Evolutionary conservation across 2,113 vertebrate genomes (phyloP).

Genomic region (Phylloscopus whistleri): DNA sequence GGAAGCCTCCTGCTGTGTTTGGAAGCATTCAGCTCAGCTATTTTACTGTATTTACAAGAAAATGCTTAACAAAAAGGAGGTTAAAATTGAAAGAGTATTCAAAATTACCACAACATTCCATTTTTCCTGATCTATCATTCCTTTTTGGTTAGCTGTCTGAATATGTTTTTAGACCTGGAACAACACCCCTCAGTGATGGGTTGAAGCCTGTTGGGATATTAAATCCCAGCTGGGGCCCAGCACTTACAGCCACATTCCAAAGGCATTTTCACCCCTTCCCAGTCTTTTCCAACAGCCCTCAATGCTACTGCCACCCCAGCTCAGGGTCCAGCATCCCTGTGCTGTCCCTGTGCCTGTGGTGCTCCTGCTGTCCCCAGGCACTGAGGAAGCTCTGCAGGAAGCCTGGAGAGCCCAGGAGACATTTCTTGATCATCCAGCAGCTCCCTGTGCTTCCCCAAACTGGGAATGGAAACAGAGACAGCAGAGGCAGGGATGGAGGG

Average conservation of each 20-base stretch:
- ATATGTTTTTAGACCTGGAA: background rate
- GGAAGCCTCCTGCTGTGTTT: background rate
- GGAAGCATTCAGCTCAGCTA: background rate
- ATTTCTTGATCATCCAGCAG: background rate
- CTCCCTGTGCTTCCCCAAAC: background rate
- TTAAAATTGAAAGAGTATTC: background rate
- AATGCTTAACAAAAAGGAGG: background rate
- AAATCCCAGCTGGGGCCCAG: background rate
- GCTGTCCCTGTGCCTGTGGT: background rate
- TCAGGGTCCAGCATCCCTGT: background rate
- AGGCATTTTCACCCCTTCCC: background rate
- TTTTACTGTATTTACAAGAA: background rate
- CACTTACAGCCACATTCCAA: background rate
- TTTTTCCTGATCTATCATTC: background rate
- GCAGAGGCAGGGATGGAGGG: background rate
- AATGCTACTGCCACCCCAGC: background rate
- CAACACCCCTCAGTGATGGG: background rate
- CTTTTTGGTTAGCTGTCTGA: background rate
- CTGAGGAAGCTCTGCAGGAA: background rate
- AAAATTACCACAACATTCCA: background rate
- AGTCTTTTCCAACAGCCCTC: background rate
- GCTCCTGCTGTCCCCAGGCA: accelerated
- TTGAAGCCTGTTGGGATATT: background rate
- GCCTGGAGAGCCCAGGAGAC: background rate
- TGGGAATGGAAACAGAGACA: background rate